phyloP scores from a whole-genome alignment of 2,797 vertebrate species.

The Lagorchestes hirsutus region DNA sequence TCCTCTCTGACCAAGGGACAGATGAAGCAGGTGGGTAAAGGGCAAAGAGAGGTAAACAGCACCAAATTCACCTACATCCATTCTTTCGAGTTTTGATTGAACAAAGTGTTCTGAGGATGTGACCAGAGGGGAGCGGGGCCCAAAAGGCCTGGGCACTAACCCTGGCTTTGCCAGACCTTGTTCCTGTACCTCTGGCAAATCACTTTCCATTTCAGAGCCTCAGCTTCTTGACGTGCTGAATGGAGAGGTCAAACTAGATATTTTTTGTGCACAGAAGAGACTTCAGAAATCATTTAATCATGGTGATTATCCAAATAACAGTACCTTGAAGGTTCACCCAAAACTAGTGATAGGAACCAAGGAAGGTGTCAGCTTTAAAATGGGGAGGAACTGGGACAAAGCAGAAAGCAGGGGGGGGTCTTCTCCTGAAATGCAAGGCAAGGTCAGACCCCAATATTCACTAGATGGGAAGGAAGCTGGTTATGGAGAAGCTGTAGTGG shows the following conservation, averaged over 20 bases:
- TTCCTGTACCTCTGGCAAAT: background rate
- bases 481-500: background rate
- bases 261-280: background rate
- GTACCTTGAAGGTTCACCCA: background rate
- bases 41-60: background rate
- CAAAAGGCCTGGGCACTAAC: background rate
- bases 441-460: background rate
- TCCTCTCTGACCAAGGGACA: background rate
- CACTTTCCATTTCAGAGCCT: background rate
- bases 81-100: background rate
- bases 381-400: background rate
- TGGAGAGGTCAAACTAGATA: background rate
- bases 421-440: background rate
- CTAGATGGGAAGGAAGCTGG: background rate
- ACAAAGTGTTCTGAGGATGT: background rate
- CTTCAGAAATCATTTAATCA: background rate
- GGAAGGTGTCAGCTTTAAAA: background rate
- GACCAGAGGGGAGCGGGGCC: background rate
- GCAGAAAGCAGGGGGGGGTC: no score
- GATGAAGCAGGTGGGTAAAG: background rate
- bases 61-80: background rate
- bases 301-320: background rate
- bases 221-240: background rate
- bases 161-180: background rate
- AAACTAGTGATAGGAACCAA: background rate